A percentile compares a stretch with the other conserved stretches of the same genome.
Evolutionary conservation across 1,140 invertebrate species (phyloP).

Genomic region (Physella acuta): DNA sequence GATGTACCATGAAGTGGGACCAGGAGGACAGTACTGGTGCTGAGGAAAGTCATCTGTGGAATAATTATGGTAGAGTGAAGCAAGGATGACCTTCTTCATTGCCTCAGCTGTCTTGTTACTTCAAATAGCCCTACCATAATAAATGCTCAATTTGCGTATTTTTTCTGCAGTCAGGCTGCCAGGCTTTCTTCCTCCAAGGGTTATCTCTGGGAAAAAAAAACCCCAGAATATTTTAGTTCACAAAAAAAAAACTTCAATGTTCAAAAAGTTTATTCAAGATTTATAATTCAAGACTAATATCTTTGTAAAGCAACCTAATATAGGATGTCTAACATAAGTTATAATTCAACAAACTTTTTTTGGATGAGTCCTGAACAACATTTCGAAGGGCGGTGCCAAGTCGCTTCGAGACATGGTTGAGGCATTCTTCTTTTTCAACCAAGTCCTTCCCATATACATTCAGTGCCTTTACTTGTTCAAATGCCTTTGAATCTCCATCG

Average conservation of each 20-base stretch:
- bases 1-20: background rate
- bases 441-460: background rate
- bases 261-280: too few relatives aligned
- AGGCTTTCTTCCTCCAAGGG: background rate
- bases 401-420: background rate
- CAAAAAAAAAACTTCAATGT: too few relatives aligned
- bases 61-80: slow-evolving; percentile 2
- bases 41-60: background rate
- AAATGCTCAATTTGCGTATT: background rate
- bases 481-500: too few relatives aligned
- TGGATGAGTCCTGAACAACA: background rate
- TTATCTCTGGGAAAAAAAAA: background rate
- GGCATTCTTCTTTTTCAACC: background rate
- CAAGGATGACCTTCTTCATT: slow-evolving; percentile 5
- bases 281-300: too few relatives aligned
- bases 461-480: background rate
- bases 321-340: background rate
- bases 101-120: background rate
- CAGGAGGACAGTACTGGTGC: background rate
- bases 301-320: too few relatives aligned
- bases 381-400: background rate
- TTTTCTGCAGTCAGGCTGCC: slow-evolving; percentile 6
- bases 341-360: background rate
- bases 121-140: background rate
- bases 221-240: too few relatives aligned